phyloP scores from a whole-genome alignment of 1,140 invertebrate species.

The Aethina tumida region DNA sequence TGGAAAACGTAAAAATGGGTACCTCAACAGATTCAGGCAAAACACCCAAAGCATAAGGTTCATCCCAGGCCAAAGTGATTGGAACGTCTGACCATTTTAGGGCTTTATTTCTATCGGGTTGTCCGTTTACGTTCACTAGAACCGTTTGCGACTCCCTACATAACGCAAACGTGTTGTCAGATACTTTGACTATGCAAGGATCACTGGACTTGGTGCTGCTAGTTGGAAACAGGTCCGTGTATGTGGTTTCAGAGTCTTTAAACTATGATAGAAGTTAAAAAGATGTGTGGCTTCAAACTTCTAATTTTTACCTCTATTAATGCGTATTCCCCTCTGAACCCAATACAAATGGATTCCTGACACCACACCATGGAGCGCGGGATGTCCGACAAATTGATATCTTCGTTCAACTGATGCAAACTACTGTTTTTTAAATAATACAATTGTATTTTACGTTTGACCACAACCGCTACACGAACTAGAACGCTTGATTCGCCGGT shows the following conservation, averaged over 20 bases:
- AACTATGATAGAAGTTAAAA: not conserved
- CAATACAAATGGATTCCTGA: constrained; percentile 69
- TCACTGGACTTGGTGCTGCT: constrained; percentile 69
- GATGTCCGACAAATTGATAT: constrained; percentile 72
- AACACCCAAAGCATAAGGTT: constrained; percentile 81
- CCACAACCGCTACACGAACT: constrained; percentile 78
- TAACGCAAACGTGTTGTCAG: constrained; percentile 62
- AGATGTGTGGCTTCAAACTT: not conserved
- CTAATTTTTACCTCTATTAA: constrained; percentile 54
- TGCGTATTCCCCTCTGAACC: constrained; percentile 75
- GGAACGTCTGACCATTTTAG: constrained; percentile 81
- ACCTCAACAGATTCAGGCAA: constrained; percentile 69
- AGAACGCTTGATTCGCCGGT: constrained; percentile 63
- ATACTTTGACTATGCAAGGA: constrained; percentile 67
- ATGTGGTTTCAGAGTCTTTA: constrained; percentile 9
- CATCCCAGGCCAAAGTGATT: constrained; percentile 71
- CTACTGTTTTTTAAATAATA: constrained; percentile 83
- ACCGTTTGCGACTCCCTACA: constrained; percentile 78
- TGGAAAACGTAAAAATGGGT: not conserved
- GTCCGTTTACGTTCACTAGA: constrained; percentile 65
- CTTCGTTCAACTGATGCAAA: constrained; percentile 64
- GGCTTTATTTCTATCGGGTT: constrained; percentile 54
- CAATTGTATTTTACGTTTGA: constrained; percentile 76
- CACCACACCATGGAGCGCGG: constrained; percentile 82
- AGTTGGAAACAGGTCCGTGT: constrained; percentile 76